Base-by-base conservation (phyloP, 2,113 vertebrate genomes). In the Lepus americanus region DNA sequence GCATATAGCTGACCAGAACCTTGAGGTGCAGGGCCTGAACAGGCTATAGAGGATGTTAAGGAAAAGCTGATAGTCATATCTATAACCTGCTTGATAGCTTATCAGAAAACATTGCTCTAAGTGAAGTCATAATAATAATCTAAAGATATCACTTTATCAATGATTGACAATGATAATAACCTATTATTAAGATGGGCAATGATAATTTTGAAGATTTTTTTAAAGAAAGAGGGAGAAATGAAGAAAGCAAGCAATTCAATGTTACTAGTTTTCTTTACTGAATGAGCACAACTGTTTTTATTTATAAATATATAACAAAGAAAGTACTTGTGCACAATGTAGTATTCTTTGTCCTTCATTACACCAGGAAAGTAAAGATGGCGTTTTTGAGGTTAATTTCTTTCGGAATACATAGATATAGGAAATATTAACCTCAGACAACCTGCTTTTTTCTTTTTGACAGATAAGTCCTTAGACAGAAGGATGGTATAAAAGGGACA, bases 321-420 rank as follows among this genome's bases (percentile, higher is more conserved):
- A 79, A 22, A 85, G 8, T 61, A 44, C 22, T 20, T 82, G 61
- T 36, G 33, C 10, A 22, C 89, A 87, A 92, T 20, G 33, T 22
- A 86, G 19, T 17, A 0, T 23, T 78, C 63, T 87, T 93, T 89
- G 3, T 85, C 3, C 12, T 85, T 95, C 14, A 36, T 74, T 89
- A 29, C 9, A 96, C 22, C 13, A 61, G 27, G 12, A 82, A 77
- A 73, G 44, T 23, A 80, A 78, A 93, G 53, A 74, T n/a, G 95
- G 22, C 2, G 10, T 95, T 87, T 59, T 95, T 72, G 63, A 94
- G 80, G 70, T 83, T 64, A 81, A 67, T 3, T 78, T 77, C 44
- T 84, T 39, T 96, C 33, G 73, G 36, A 44, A 39, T 69, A 61
- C 76, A 25, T 55, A 49, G 3, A 59, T 51, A 85, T 61, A 87